Conservation (phyloP, 1,140 invertebrate genomes). For the Bombus superbus region DNA sequence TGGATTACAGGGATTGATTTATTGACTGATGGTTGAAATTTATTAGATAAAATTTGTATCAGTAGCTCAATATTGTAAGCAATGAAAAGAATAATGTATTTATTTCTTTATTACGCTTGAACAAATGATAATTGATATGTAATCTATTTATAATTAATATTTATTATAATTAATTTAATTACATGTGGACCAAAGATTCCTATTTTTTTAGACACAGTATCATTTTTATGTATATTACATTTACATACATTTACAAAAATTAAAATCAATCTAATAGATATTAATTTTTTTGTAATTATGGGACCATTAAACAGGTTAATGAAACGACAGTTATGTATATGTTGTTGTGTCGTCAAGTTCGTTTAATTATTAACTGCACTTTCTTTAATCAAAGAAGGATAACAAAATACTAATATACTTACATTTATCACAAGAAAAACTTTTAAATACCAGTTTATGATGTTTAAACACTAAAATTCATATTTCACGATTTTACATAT, state of each 20-base stretch:
- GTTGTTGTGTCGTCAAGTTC: not conserved
- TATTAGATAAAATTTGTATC: conserved; percentile 3
- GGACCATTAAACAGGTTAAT: not conserved
- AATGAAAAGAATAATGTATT: not conserved
- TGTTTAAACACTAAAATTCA: not conserved
- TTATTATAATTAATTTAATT: not conserved
- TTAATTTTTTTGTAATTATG: not conserved
- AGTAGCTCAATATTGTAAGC: not conserved
- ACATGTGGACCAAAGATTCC: not conserved
- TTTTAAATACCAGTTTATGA: not conserved
- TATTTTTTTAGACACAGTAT: not conserved
- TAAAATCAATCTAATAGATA: not conserved
- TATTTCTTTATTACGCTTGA: not conserved
- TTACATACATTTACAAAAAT: not conserved
- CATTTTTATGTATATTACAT: not conserved
- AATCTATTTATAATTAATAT: no score
- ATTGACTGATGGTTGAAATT: not conserved
- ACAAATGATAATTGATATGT: not conserved
- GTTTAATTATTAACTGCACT: not conserved
- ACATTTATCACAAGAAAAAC: not conserved
- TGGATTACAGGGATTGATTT: conserved; percentile 4
- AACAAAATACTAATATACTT: not conserved
- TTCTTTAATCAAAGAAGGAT: not conserved
- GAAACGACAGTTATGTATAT: not conserved
- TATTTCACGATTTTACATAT: not conserved